These are phyloP conservation scores for Hozukius guyotensis DNA, from an alignment of 2,797 vertebrate species.

Conservation along the genomic window DNA sequence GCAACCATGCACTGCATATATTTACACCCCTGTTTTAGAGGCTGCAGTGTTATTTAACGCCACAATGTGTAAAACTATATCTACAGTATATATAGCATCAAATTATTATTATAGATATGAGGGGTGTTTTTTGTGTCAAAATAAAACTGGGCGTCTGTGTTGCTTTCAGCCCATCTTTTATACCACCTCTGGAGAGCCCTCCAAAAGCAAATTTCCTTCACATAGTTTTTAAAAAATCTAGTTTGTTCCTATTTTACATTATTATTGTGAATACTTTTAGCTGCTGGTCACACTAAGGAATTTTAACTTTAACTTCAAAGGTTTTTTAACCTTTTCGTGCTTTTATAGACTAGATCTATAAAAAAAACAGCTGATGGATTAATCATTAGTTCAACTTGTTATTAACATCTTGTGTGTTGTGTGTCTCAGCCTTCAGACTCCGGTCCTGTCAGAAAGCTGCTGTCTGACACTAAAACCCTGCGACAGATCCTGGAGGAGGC, in stretches of 20 bases:
- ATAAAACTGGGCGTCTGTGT: not conserved
- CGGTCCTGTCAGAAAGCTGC: conserved; percentile 65
- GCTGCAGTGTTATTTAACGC: not conserved
- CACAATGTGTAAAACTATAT: not conserved
- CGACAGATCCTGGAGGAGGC: conserved; percentile 84
- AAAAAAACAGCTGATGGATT: not conserved
- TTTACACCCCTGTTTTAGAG: too few relatives aligned
- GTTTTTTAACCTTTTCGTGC: not conserved
- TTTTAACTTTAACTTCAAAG: not conserved
- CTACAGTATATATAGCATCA: not conserved
- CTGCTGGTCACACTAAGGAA: not conserved
- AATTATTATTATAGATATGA: not conserved
- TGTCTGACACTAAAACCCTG: conserved; percentile 79
- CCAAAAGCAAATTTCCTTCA: too few relatives aligned
- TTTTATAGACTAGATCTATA: not conserved
- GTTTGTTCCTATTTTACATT: not conserved
- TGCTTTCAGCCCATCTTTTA: not conserved
- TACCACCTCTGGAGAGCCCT: too few relatives aligned
- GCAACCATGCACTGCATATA: too few relatives aligned
- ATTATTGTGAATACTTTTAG: not conserved
- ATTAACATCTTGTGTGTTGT: not conserved
- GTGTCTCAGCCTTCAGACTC: conserved; percentile 70
- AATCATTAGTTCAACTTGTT: not conserved
- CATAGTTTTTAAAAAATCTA: not conserved
- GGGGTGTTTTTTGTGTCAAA: not conserved